phyloP scores from a whole-genome alignment of 2,888 invertebrate genomes.

The Cremastinae sp. region DNA sequence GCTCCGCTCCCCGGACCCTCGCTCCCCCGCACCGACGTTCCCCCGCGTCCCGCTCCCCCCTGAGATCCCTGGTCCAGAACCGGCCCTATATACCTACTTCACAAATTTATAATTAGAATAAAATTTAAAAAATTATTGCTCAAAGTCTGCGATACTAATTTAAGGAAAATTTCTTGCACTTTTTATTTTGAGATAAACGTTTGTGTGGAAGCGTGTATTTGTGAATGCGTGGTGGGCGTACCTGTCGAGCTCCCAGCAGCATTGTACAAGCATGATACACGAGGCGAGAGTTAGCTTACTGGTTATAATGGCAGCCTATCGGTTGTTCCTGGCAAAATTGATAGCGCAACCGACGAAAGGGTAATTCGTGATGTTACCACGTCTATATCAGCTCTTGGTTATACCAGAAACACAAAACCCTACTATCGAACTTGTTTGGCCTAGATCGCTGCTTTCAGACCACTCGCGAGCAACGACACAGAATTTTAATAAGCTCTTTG shows the following conservation, averaged over 20 bases:
- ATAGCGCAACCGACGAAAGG: constrained; percentile 75
- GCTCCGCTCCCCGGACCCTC: too few relatives aligned
- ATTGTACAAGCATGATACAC: constrained; percentile 52
- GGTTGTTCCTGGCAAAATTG: constrained; percentile 72
- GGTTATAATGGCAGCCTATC: constrained; percentile 72
- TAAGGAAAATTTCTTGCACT: neutral
- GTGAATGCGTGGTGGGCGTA: constrained; percentile 27
- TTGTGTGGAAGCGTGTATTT: neutral
- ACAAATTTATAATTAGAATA: too few relatives aligned
- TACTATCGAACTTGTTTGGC: constrained; percentile 13
- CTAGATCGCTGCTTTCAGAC: neutral
- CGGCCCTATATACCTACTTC: too few relatives aligned
- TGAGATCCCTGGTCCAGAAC: too few relatives aligned
- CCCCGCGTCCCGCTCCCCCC: too few relatives aligned
- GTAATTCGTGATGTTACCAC: constrained; percentile 69
- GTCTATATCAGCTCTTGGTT: constrained; percentile 55
- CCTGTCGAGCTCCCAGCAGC: constrained; percentile 37
- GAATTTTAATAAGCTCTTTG: neutral
- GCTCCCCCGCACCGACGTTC: too few relatives aligned
- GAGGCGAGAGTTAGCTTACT: constrained; percentile 55
- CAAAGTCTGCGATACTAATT: too few relatives aligned
- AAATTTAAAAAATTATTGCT: too few relatives aligned
- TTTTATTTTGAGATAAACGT: neutral
- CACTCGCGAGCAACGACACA: neutral
- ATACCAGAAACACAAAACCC: constrained; percentile 37